phyloP scores from a whole-genome alignment of 2,797 vertebrate genomes.

The Yasuhikotakia modesta region DNA sequence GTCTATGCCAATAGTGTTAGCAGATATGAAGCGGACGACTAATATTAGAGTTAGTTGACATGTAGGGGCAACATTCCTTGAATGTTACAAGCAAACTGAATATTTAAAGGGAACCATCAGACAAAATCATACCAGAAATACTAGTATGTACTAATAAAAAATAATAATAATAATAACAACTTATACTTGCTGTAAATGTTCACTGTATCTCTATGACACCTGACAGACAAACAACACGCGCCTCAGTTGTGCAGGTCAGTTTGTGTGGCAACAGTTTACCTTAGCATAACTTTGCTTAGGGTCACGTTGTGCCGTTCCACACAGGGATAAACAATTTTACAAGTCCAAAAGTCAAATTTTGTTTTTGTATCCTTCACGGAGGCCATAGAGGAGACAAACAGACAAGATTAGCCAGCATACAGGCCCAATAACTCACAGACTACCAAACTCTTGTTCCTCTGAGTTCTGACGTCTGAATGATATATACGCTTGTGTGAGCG shows the following conservation, averaged over 20 bases:
- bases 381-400: background rate
- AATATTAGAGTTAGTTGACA: no score
- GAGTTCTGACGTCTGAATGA: background rate
- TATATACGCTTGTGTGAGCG: constrained; percentile 51
- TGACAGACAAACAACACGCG: background rate
- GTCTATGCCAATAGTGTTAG: no score
- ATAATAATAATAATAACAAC: no score
- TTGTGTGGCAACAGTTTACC: background rate
- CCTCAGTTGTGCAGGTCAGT: constrained; percentile 3
- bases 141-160: no score
- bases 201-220: background rate
- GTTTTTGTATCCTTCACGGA: background rate
- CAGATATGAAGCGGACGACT: no score
- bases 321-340: constrained; percentile 12
- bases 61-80: no score
- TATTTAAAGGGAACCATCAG: no score
- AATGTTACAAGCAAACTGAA: no score
- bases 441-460: constrained; percentile 15
- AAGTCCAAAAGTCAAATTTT: constrained; percentile 24
- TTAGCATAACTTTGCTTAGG: background rate
- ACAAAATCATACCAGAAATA: no score
- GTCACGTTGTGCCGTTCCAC: background rate
- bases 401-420: constrained; percentile 10
- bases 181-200: no score
- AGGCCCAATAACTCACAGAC: constrained; percentile 26